Conservation (phyloP, 2,888 invertebrate genomes). For the Spatulosminthurus flaviceps region DNA sequence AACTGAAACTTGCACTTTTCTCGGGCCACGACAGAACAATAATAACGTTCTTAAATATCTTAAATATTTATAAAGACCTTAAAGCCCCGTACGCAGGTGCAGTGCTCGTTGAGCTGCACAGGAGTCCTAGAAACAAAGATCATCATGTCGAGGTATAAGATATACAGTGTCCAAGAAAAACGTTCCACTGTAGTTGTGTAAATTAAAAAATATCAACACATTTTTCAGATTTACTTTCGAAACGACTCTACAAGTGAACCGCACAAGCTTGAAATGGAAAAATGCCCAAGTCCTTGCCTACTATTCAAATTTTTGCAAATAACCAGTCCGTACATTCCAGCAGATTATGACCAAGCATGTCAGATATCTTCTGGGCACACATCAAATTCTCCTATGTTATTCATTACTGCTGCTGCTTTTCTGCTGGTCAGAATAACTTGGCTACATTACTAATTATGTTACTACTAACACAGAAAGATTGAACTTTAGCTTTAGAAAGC, state of each 20-base stretch:
- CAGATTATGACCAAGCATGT: neutral
- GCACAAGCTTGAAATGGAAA: neutral
- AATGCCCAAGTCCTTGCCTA: slow-evolving; percentile 1
- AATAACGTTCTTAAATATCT: slow-evolving; percentile 1
- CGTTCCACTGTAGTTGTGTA: too few species aligned
- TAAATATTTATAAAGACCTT: neutral
- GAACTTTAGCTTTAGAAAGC: too few species aligned
- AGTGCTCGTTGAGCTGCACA: slow-evolving; percentile 1
- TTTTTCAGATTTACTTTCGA: slow-evolving; percentile 2
- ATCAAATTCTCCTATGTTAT: too few species aligned
- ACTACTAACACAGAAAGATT: too few species aligned
- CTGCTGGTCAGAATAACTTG: too few species aligned
- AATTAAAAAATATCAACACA: neutral
- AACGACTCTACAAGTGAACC: neutral
- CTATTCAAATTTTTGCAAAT: neutral
- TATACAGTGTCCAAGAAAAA: neutral
- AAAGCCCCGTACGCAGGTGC: neutral
- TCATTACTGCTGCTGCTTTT: too few species aligned
- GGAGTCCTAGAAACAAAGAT: neutral
- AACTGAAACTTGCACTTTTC: neutral
- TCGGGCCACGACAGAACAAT: slow-evolving; percentile 21
- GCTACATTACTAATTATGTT: too few species aligned
- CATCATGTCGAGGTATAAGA: neutral
- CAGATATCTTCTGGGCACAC: slow-evolving; percentile 30
- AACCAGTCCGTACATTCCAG: neutral